Percentiles rank a stretch among this genome's conserved stretches.
Evolutionary conservation across 2,113 vertebrate genomes (phyloP).

Genomic region (Tiliqua scincoides): DNA sequence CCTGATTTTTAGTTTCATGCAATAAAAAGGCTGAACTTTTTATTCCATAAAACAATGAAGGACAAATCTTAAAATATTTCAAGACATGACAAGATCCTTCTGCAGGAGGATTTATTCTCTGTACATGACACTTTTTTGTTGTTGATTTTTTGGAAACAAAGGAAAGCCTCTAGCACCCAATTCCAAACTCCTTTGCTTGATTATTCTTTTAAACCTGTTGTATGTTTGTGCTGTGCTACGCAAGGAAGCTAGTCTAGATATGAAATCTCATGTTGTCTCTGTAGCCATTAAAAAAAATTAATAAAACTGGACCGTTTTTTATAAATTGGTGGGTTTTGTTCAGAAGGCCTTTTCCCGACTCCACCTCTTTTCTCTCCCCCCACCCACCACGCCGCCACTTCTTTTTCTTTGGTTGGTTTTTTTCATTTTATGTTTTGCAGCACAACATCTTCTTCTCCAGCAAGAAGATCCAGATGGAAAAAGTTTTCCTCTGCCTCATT

Average conservation of each 20-base stretch:
- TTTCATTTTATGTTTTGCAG: slow-evolving; percentile 36
- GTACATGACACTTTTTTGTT: slow-evolving; percentile 84
- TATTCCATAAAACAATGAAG: slow-evolving; percentile 93
- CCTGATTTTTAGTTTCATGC: slow-evolving; percentile 86
- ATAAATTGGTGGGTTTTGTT: slow-evolving; percentile 84
- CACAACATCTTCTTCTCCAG: slow-evolving; percentile 64
- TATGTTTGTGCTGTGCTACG: slow-evolving; percentile 79
- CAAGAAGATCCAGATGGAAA: slow-evolving; percentile 62
- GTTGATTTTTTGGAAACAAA: slow-evolving; percentile 63
- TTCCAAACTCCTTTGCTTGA: slow-evolving; percentile 80
- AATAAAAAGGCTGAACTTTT: slow-evolving; percentile 92
- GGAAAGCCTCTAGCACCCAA: slow-evolving; percentile 80
- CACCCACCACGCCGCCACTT: background rate
- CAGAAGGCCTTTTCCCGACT: slow-evolving; percentile 62
- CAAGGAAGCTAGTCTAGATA: slow-evolving; percentile 84
- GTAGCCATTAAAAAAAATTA: slow-evolving; percentile 80
- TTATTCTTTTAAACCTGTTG: slow-evolving; percentile 79
- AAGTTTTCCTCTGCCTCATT: slow-evolving; percentile 67
- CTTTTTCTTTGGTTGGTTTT: background rate
- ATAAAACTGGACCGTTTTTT: slow-evolving; percentile 90
- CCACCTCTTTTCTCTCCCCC: background rate
- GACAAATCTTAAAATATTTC: slow-evolving; percentile 85
- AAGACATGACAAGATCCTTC: slow-evolving; percentile 84
- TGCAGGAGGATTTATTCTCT: slow-evolving; percentile 83
- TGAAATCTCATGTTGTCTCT: slow-evolving; percentile 83